Evolutionary conservation across 1,140 invertebrate species (phyloP).

Genomic region (Reticulitermes speratus): DNA sequence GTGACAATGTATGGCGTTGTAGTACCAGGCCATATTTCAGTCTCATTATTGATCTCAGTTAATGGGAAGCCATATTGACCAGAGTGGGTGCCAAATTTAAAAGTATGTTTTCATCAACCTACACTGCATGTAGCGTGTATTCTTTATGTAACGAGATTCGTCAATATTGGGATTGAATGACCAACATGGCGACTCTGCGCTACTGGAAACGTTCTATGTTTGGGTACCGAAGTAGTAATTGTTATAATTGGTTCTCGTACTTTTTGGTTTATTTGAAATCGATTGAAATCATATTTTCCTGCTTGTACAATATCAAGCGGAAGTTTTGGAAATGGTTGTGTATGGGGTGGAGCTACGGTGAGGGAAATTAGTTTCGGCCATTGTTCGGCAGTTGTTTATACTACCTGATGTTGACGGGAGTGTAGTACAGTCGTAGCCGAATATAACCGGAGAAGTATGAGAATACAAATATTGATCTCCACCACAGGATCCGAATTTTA

Average conservation of each 20-base stretch:
- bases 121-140: background rate
- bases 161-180: background rate
- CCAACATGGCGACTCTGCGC: background rate
- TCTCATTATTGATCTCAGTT: background rate
- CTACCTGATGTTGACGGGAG: background rate
- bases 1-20: slow-evolving; percentile 8
- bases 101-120: background rate
- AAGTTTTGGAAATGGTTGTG: background rate
- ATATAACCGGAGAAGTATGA: background rate
- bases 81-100: background rate
- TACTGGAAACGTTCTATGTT: background rate
- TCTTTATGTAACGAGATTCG: background rate
- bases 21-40: background rate
- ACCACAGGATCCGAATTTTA: background rate
- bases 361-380: background rate
- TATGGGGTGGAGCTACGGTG: background rate
- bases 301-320: background rate
- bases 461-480: background rate
- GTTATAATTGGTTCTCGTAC: background rate
- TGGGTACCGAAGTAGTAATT: background rate
- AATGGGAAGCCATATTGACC: background rate
- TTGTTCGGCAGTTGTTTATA: slow-evolving; percentile 1
- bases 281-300: background rate
- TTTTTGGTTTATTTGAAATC: background rate
- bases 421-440: background rate